These are phyloP conservation scores for Beroe ovata DNA, from an alignment of 37 sponge, comb jelly and placozoan genomes.

Conservation along the genomic window DNA sequence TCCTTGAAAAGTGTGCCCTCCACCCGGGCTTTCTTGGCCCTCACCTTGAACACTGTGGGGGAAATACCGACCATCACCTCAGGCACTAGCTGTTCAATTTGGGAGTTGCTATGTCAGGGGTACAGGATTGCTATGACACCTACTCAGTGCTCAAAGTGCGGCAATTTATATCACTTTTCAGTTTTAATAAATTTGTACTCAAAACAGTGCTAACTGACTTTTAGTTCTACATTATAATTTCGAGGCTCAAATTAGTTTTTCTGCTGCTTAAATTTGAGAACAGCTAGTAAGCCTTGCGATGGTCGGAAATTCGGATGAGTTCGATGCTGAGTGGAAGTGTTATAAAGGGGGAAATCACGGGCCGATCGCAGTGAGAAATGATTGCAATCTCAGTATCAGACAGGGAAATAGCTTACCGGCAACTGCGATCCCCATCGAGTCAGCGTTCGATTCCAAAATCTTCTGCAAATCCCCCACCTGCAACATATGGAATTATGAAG, in stretches of 20 bases:
- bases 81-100: slow-evolving; percentile 2
- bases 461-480: slow-evolving; percentile 17
- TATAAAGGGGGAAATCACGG: too few relatives aligned
- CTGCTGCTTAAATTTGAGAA: slow-evolving; percentile 12
- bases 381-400: not conserved
- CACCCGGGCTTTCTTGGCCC: not conserved
- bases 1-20: not conserved
- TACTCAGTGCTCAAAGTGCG: too few relatives aligned
- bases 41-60: slow-evolving; percentile 25
- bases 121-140: too few relatives aligned
- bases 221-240: not conserved
- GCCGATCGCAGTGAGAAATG: too few relatives aligned
- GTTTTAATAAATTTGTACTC: not conserved
- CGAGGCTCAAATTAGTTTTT: not conserved
- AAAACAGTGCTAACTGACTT: not conserved
- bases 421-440: slow-evolving; percentile 27
- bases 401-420: slow-evolving; percentile 15
- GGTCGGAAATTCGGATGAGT: not conserved
- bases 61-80: not conserved
- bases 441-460: slow-evolving; percentile 17
- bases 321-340: too few relatives aligned
- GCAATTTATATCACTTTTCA: too few relatives aligned
- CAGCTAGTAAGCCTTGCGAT: slow-evolving; percentile 21
- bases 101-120: too few relatives aligned
- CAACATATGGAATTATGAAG: not conserved